Base-by-base conservation (phyloP, 1,140 invertebrate species). In the Drosophila sturtevanti region DNA sequence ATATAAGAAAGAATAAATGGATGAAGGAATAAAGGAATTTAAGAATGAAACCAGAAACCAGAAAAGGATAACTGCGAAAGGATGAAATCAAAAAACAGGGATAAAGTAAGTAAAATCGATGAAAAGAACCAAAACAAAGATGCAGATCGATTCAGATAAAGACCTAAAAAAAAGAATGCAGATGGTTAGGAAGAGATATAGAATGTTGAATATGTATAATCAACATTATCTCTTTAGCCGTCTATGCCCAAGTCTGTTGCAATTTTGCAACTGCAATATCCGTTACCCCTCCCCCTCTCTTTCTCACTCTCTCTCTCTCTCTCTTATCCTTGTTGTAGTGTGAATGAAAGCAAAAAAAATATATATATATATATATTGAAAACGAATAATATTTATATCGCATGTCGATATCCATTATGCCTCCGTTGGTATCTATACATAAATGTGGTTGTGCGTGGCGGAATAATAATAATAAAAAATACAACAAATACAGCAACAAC, bases 301-400 rank as follows among this genome's bases (percentile, higher is more conserved):
- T 41, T 24, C n/a, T 4, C n/a, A 16, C 38, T 35, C 37, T 54
- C 24, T 12, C n/a, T 48, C 62, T 59, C 12, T 16, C 4, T 9
- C 12, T 11, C 1, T 48, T 48, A 7, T 38, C 24, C 24, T 24
- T 37, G 35, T 18, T 11, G 61, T 66, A 59, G 69, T 24, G 61
- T 63, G 58, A 24, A 61, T 66, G 9, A 4, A 31, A 62, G n/a
- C n/a, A 62, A 81, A 81, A 81, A n/a, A n/a, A n/a, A n/a, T n/a
- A n/a, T n/a, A n/a, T n/a, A n/a, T n/a, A n/a, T n/a, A n/a, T n/a
- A n/a, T n/a, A 67, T 72, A 71, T 69, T 63, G 74, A 76, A 62
- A 59, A 66, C 65, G 72, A 73, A 69, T 54, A 84, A 70, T 79
- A 79, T 84, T 64, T 84, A 84, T 76, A 84, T 84, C 72, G 80